Percentiles rank a stretch among this genome's conserved stretches.
phyloP scores from a whole-genome alignment of 2,888 invertebrate species.

The Acanthosepion esculentum region DNA sequence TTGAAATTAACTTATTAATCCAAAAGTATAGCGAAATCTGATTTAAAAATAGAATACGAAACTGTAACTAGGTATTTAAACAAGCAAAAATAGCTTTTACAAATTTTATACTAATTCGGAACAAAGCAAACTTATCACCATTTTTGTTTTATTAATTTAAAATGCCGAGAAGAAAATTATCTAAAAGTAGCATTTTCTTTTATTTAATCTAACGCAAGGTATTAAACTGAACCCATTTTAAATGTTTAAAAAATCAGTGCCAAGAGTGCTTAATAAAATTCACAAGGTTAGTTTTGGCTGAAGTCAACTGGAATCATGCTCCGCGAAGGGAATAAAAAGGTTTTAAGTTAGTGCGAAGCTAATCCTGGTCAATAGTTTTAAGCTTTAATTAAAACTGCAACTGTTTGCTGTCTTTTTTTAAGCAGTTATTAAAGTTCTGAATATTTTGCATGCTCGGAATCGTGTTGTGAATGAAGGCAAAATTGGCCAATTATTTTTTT shows the following conservation, averaged over 20 bases:
- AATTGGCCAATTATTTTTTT: neutral
- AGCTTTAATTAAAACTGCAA: slow-evolving; percentile 1
- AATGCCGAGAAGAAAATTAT: neutral
- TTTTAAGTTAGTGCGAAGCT: neutral
- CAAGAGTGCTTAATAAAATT: neutral
- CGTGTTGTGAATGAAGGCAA: neutral
- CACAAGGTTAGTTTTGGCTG: neutral
- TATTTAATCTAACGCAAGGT: neutral
- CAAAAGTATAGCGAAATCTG: no score
- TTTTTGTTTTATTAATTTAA: no score
- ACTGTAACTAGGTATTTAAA: no score
- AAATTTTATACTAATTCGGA: no score
- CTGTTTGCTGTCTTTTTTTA: neutral
- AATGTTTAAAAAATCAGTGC: neutral
- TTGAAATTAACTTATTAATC: no score
- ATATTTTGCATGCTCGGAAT: neutral
- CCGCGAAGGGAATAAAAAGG: neutral
- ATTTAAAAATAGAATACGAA: no score
- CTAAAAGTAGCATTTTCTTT: neutral
- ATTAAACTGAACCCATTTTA: neutral
- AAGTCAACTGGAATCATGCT: neutral
- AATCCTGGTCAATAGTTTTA: slow-evolving; percentile 22
- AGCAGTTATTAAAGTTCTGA: no score
- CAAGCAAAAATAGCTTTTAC: no score
- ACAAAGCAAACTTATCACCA: no score